Evolutionary conservation across 2,797 vertebrate species (phyloP).

Genomic region (Melanotaenia trifasciata): DNA sequence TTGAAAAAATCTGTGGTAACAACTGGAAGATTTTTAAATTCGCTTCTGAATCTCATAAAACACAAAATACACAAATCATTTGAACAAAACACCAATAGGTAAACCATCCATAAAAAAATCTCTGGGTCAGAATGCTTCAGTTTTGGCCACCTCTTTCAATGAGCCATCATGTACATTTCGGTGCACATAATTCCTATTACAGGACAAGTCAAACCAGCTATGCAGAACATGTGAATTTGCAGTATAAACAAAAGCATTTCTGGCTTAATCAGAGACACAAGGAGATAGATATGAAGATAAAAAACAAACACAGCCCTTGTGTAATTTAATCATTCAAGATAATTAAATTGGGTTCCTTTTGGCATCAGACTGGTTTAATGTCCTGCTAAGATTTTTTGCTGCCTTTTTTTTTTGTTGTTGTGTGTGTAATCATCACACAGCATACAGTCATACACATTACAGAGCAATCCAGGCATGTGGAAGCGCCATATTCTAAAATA

Average conservation of each 20-base stretch:
- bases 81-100: too few relatives aligned
- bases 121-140: too few relatives aligned
- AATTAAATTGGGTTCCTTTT: conserved; percentile 54
- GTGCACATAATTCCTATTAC: background rate
- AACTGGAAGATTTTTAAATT: too few relatives aligned
- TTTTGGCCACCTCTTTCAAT: too few relatives aligned
- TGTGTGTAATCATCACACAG: conserved; percentile 13
- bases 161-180: background rate
- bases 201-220: background rate
- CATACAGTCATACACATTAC: conserved; percentile 5
- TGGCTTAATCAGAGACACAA: conserved; percentile 30
- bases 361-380: conserved; percentile 46
- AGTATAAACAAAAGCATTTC: background rate
- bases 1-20: too few relatives aligned
- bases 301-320: conserved; percentile 39
- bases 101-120: too few relatives aligned
- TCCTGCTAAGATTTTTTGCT: conserved; percentile 11
- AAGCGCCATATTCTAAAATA: conserved; percentile 13
- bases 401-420: background rate
- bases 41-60: too few relatives aligned
- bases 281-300: conserved; percentile 61
- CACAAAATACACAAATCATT: too few relatives aligned
- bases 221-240: too few relatives aligned
- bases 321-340: conserved; percentile 60
- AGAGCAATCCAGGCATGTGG: conserved; percentile 15